Conservation (phyloP, 2,797 vertebrate species). For the Sphenodon punctatus region DNA sequence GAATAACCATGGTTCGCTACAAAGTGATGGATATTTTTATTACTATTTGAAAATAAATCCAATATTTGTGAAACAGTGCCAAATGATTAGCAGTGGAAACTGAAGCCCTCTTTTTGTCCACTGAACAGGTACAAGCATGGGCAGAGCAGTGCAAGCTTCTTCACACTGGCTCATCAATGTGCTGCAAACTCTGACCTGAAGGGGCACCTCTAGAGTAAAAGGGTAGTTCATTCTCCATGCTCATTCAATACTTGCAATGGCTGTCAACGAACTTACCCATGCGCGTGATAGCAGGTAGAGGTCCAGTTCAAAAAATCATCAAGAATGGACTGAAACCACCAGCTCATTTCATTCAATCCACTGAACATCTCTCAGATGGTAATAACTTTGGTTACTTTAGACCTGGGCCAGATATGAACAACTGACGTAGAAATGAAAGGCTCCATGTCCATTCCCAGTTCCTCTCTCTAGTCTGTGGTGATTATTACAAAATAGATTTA, state of each 20-base stretch:
- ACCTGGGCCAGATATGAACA: background rate
- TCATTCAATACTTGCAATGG: background rate
- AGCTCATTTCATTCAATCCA: background rate
- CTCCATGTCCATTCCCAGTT: background rate
- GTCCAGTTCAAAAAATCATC: background rate
- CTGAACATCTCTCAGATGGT: background rate
- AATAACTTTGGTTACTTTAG: background rate
- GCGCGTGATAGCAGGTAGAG: background rate
- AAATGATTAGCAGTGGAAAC: background rate
- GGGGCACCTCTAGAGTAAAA: background rate
- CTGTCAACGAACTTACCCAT: background rate
- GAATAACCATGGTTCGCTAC: background rate
- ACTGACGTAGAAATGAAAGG: background rate
- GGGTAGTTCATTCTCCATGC: background rate
- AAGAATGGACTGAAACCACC: constrained; percentile 7
- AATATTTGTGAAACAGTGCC: background rate
- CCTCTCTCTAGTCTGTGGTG: background rate
- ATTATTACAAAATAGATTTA: background rate
- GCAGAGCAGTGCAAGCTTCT: background rate
- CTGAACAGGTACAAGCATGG: background rate
- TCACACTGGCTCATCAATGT: background rate
- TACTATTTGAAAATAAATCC: background rate
- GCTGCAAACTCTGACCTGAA: constrained; percentile 1
- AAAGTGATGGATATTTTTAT: background rate
- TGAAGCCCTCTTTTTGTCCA: background rate